These are phyloP conservation scores for Himalopsyche kuldschensis DNA, from an alignment of 2,888 invertebrate genomes.

Conservation along the genomic window DNA sequence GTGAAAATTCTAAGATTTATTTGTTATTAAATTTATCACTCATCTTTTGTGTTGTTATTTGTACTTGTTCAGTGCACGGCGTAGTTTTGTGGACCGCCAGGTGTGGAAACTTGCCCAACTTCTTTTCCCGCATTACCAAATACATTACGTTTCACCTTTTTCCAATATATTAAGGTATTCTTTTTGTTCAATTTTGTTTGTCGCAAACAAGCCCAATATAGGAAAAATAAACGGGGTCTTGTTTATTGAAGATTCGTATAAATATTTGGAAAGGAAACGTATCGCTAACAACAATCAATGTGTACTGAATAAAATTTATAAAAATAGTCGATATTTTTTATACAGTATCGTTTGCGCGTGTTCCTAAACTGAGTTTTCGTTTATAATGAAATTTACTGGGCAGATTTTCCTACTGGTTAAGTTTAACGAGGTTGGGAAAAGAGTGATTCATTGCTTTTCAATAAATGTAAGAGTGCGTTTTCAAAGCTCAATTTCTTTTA, in stretches of 20 bases:
- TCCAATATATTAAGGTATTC: not conserved
- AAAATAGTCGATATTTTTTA: too few relatives aligned
- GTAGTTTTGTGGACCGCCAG: slow-evolving; percentile 32
- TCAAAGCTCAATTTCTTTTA: too few relatives aligned
- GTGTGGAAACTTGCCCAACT: slow-evolving; percentile 34
- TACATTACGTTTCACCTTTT: not conserved
- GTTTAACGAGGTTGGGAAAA: too few relatives aligned
- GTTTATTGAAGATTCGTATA: not conserved
- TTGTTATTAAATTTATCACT: not conserved
- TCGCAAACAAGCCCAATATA: not conserved
- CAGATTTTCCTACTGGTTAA: too few relatives aligned
- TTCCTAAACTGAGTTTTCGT: too few relatives aligned
- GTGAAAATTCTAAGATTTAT: too few relatives aligned
- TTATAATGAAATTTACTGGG: too few relatives aligned
- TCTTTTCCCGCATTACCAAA: slow-evolving; percentile 5
- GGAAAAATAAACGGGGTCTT: not conserved
- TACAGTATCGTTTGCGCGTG: too few relatives aligned
- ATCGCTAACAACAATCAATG: not conserved
- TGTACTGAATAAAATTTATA: too few relatives aligned
- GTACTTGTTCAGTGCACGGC: slow-evolving; percentile 6
- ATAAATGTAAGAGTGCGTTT: too few relatives aligned
- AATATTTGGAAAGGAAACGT: not conserved
- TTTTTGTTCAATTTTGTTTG: not conserved
- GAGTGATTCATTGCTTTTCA: too few relatives aligned
- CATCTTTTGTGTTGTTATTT: not conserved